Conservation (phyloP, 2,888 invertebrate species). For the Halictus quadricinctus region DNA sequence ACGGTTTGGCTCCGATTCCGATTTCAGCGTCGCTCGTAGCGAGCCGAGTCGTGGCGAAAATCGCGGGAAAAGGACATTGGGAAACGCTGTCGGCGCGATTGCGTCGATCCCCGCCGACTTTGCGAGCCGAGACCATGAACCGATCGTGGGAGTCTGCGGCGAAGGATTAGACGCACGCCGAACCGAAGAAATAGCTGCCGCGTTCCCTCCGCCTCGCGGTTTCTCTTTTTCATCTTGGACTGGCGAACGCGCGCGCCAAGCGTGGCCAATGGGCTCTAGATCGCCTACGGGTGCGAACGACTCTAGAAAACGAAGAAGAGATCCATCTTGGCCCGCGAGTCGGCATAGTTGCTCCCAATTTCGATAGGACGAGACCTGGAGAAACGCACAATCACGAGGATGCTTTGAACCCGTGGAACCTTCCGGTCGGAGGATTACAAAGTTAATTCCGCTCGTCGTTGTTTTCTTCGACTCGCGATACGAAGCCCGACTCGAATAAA, state of each 20-base stretch:
- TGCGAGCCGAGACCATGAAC: conserved; percentile 77
- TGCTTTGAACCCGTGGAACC: background rate
- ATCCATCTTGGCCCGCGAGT: background rate
- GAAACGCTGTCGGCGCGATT: conserved; percentile 55
- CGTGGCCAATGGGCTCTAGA: background rate
- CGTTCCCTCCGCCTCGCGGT: conserved; percentile 43
- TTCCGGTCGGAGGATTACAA: background rate
- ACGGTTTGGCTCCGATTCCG: background rate
- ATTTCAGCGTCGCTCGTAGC: background rate
- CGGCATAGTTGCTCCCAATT: background rate
- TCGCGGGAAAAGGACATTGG: conserved; percentile 43
- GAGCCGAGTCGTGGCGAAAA: conserved; percentile 27
- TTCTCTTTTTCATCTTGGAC: conserved; percentile 20
- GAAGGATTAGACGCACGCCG: conserved; percentile 58
- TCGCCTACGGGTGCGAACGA: background rate
- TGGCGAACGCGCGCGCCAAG: background rate
- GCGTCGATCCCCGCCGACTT: conserved; percentile 60
- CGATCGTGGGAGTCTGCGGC: conserved; percentile 77
- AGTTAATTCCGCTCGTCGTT: background rate
- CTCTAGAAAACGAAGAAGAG: background rate
- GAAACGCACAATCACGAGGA: background rate
- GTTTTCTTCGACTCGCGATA: background rate
- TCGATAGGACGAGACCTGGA: background rate
- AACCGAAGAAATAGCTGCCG: conserved; percentile 61
- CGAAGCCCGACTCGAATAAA: conserved; percentile 11